Conservation (phyloP, 2,888 invertebrate species). For the Eueremaeus valkanovi region DNA sequence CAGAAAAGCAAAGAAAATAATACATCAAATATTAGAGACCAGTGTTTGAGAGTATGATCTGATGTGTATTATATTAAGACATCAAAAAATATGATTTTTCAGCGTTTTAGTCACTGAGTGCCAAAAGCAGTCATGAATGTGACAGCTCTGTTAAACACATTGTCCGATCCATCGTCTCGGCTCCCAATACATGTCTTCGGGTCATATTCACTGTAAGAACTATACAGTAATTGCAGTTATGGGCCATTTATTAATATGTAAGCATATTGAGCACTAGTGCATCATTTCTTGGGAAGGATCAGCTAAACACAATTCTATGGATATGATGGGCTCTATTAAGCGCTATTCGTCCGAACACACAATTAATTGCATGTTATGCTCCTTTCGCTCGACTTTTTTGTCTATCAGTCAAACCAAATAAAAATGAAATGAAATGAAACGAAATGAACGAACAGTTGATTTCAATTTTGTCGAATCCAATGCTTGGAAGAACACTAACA, state of each 20-base stretch:
- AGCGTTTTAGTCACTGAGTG: background rate
- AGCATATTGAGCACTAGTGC: background rate
- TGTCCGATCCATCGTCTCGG: background rate
- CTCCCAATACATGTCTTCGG: background rate
- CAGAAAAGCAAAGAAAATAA: conserved; percentile 10
- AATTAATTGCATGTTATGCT: background rate
- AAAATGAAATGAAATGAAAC: background rate
- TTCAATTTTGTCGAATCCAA: conserved; percentile 19
- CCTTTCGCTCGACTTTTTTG: conserved; percentile 13
- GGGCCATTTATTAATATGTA: background rate
- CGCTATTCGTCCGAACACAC: background rate
- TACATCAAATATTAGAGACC: conserved; percentile 17
- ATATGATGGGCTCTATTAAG: background rate
- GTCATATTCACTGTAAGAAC: background rate
- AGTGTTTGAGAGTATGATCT: background rate
- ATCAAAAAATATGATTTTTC: conserved; percentile 19
- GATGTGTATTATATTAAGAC: conserved; percentile 5
- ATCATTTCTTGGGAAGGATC: too few relatives aligned
- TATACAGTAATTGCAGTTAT: background rate
- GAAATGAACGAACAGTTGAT: background rate
- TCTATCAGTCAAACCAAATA: conserved; percentile 13
- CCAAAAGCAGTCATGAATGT: conserved; percentile 21
- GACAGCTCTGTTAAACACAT: conserved; percentile 9
- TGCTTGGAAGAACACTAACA: conserved; percentile 13
- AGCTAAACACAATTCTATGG: too few relatives aligned